These are phyloP conservation scores for Myiozetetes cayanensis DNA, from an alignment of 2,113 vertebrate genomes.

Conservation along the genomic window DNA sequence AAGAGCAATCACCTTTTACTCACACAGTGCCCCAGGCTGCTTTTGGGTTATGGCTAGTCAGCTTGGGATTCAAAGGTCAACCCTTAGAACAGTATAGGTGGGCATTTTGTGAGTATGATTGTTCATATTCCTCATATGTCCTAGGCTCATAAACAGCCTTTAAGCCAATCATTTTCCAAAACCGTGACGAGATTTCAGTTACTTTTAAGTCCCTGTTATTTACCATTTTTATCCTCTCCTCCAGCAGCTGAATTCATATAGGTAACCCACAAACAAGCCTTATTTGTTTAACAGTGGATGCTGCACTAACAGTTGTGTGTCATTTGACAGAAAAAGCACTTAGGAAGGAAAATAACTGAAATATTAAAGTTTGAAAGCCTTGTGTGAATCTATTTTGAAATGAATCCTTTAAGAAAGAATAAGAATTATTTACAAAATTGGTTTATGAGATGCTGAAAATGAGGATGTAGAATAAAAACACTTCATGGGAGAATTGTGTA, in stretches of 20 bases:
- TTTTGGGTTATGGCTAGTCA: neutral
- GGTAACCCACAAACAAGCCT: neutral
- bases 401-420: neutral
- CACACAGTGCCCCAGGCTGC: neutral
- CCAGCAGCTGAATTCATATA: neutral
- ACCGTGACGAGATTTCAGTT: neutral
- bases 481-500: neutral
- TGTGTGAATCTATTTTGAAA: neutral
- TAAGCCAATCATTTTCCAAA: neutral
- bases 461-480: neutral
- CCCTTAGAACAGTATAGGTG: neutral
- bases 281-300: neutral
- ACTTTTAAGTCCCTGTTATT: neutral
- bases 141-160: neutral
- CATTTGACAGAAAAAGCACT: neutral
- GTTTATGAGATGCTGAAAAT: neutral
- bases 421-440: slow-evolving; percentile 12
- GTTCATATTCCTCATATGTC: neutral
- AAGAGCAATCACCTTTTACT: neutral
- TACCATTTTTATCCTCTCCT: neutral
- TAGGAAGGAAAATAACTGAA: neutral
- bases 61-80: neutral
- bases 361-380: neutral
- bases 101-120: neutral
- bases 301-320: neutral